Conservation (phyloP, 2,888 invertebrate genomes). For the Cephus runcator region DNA sequence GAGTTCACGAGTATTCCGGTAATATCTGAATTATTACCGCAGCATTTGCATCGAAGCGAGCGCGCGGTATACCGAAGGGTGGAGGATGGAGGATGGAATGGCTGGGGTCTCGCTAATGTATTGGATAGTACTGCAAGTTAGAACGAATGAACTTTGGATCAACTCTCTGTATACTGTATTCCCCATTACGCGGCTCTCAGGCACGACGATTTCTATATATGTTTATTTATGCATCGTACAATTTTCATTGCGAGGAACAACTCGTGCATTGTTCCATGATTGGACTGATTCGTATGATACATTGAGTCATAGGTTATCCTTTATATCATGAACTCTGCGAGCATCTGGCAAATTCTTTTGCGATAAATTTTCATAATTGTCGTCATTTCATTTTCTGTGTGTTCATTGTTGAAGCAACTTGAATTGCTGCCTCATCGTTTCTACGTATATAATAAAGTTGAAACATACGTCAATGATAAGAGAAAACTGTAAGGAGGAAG, state of each 20-base stretch:
- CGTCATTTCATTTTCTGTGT: not conserved
- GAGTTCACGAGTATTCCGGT: slow-evolving; percentile 23
- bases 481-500: not conserved
- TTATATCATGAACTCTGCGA: not conserved
- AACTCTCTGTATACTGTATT: not conserved
- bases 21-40: slow-evolving; percentile 35
- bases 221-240: not conserved
- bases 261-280: not conserved
- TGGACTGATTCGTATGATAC: not conserved
- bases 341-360: not conserved
- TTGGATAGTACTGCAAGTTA: slow-evolving; percentile 12
- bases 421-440: not conserved
- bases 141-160: slow-evolving; percentile 1
- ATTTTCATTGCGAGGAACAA: not conserved
- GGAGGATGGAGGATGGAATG: not conserved
- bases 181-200: slow-evolving; percentile 4
- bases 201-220: not conserved
- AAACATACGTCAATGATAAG: not conserved
- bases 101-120: slow-evolving; percentile 30
- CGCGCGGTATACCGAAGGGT: slow-evolving; percentile 11
- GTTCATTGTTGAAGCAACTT: not conserved
- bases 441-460: not conserved
- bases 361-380: not conserved
- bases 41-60: slow-evolving; percentile 27
- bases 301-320: not conserved